Conservation (phyloP, 1,140 invertebrate genomes). For the Drusus annulatus region DNA sequence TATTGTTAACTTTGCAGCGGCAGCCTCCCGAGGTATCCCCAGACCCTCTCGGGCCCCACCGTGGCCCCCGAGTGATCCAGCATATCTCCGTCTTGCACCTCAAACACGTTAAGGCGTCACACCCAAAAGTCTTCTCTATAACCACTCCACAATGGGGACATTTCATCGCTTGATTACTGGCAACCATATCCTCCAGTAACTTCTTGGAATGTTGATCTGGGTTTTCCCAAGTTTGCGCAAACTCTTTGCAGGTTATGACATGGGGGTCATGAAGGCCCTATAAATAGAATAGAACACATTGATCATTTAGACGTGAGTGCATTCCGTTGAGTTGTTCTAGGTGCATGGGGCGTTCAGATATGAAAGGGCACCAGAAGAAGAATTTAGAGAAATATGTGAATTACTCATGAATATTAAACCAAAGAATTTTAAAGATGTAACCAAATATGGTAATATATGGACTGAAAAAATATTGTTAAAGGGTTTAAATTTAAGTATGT, state of each 20-base stretch:
- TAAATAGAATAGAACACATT: no score
- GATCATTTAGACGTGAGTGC: no score
- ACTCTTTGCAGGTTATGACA: not conserved
- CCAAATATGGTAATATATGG: no score
- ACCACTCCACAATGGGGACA: not conserved
- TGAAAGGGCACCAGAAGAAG: no score
- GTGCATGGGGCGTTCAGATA: no score
- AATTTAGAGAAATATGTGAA: no score
- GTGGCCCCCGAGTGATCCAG: slow-evolving; percentile 68
- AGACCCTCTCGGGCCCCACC: not conserved
- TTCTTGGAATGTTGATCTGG: not conserved
- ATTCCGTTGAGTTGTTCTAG: no score
- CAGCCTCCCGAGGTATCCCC: slow-evolving; percentile 21
- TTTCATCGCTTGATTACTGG: not conserved
- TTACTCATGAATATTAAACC: no score
- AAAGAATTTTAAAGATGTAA: no score
- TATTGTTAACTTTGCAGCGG: not conserved
- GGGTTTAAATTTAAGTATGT: no score
- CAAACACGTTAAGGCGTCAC: slow-evolving; percentile 74
- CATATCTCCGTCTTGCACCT: slow-evolving; percentile 75
- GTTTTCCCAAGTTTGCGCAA: not conserved
- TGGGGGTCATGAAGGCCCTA: not conserved
- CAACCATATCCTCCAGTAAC: not conserved
- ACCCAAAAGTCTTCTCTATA: slow-evolving; percentile 73
- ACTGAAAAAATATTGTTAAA: no score